Base-by-base conservation (phyloP, 2,888 invertebrate genomes). In the Ecliptopera silaceata region DNA sequence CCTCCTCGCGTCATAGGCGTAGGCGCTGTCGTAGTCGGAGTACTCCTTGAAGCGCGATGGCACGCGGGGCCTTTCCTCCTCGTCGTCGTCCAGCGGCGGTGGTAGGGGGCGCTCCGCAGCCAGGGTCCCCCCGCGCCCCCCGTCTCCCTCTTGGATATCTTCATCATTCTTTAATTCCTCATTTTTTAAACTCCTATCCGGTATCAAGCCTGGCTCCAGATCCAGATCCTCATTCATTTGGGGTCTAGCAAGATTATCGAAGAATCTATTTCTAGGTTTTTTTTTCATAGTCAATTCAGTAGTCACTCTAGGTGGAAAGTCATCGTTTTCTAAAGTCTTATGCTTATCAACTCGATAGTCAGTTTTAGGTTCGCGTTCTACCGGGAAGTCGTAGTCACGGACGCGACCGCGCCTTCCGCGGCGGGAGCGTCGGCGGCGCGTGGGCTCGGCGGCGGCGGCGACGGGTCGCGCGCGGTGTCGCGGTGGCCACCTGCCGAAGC, bases 1-100 rank as follows among this genome's bases (percentile, higher is more conserved):
- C 64, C 79, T 82, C 61, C 79, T 82, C 83, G 84, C 83, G 53
- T 85, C 86, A 51, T 82, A 82, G 26, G 26, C 26, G 66, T 85
- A 89, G 31, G 85, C 81, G 6, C 4, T 5, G 3, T 74, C 71
- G 60, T 86, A 84, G 31, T 82, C 77, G 3, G 69, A 68, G 36
- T 74, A 69, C 8, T 57, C 38, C 47, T 69, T 70, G 20, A 42
- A 45, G 49, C 58, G 67, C 8, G 4, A 56, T 47, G 52, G 44
- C 12, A 34, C 65, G 45, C 41, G 55, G 55, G 32, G 46, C 13
- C 48, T 47, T 8, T 26, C 18, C 3, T 8, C 20, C 3, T 8
- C 20, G 3, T 51, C 51, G 0, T 44, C 52, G 0, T 0, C 64
- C 1, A 63, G 22, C 11, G 13, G 17, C 12, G 13, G 43, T 38